Evolutionary conservation across 2,113 vertebrate species (phyloP), one percentile per base, ranked within the genome.

Genomic region (Phrynocephalus versicolor): DNA sequence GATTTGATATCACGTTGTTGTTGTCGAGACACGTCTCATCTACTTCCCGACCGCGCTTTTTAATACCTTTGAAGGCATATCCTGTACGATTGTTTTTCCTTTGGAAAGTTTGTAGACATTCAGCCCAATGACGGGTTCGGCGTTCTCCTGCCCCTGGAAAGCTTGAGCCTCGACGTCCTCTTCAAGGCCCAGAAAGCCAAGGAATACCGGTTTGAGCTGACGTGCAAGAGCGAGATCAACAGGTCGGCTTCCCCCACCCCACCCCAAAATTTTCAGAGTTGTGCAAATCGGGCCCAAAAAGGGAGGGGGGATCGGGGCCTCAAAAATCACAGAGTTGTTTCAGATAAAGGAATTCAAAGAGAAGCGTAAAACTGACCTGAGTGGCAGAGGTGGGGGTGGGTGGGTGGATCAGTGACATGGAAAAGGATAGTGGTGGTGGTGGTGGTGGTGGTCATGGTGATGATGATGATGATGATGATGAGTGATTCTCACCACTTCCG

Each of bases 81-180:
- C n/a, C n/a, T n/a, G n/a, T n/a, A n/a, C n/a, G n/a, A n/a, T n/a
- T n/a, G n/a, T n/a, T 85, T 55, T 91, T 93, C 7, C 41, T 82
- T 81, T 83, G 27, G 93, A 98, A 93, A 99, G 98, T 98, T 95
- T 87, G 89, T 98, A 77, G 97, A 99, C 73, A 88, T 99, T 86
- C 98, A 99, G 55, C 98, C 98, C 62, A 97, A 93, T 0, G 96
- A 99, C 1, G 98, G 98, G 35, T 96, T 99, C 82, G 98, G 98
- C 67, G 96, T 94, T 1, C 89, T 99, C 87, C 96, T 99, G 67
- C 98, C 98, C 0, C 95, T 97, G 88, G 98, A 99, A 83, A 97
- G 94, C 0, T 85, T 99, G 92, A 92, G 91, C 0, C 35, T 99
- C 0, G 94, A 98, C 14, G n/a, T 99, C 78, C 96, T 98, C 87